These are phyloP conservation scores for Catagonus wagneri DNA, from an alignment of 2,113 vertebrate species.

Conservation along the genomic window DNA sequence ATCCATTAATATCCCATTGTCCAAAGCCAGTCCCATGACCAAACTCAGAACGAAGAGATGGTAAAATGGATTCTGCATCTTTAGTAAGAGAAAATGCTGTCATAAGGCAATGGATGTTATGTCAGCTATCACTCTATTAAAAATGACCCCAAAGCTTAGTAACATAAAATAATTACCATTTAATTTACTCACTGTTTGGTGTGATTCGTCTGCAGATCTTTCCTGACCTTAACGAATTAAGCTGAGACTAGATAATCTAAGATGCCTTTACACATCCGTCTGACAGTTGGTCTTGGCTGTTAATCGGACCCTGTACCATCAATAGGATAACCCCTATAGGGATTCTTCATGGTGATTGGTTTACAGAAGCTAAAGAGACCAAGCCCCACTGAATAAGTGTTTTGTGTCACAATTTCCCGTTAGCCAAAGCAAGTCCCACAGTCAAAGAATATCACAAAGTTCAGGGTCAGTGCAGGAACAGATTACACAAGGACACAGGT, in stretches of 20 bases:
- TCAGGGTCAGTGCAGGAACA: not conserved
- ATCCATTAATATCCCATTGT: not conserved
- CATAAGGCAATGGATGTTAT: not conserved
- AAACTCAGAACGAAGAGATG: slow-evolving; percentile 7
- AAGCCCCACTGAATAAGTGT: not conserved
- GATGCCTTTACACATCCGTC: not conserved
- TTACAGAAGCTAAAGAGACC: not conserved
- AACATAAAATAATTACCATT: not conserved
- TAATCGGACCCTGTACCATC: not conserved
- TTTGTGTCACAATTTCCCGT: not conserved
- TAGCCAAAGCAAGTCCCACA: not conserved
- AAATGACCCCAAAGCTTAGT: not conserved
- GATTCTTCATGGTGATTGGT: not conserved
- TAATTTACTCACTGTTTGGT: not conserved
- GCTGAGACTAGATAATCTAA: not conserved
- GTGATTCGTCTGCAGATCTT: not conserved
- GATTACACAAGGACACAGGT: not conserved
- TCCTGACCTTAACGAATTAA: not conserved
- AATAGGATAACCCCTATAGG: not conserved
- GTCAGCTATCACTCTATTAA: not conserved
- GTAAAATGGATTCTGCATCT: not conserved
- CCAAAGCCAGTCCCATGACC: not conserved
- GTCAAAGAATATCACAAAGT: slow-evolving; percentile 17
- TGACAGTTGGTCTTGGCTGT: not conserved
- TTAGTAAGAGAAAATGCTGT: slow-evolving; percentile 16